Evolutionary conservation across 1,140 invertebrate genomes (phyloP).

Genomic region (Ceratina calcarata): DNA sequence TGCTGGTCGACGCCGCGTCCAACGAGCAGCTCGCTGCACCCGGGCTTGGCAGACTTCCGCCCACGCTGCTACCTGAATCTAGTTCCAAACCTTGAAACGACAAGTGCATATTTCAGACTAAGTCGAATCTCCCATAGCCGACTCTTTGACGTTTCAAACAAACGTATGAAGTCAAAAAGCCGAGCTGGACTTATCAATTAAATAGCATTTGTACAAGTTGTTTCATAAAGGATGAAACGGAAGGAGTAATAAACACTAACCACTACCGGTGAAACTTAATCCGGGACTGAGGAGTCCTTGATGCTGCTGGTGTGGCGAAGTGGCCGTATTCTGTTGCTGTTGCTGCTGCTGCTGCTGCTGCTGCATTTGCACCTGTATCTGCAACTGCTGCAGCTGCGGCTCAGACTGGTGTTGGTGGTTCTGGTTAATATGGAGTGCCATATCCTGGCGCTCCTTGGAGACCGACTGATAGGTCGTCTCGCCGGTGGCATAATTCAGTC

Average conservation of each 20-base stretch:
- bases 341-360: slow-evolving; percentile 78
- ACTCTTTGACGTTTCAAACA: too few species aligned
- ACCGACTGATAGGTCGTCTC: slow-evolving; percentile 76
- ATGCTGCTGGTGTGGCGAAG: slow-evolving; percentile 78
- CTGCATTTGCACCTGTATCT: slow-evolving; percentile 85
- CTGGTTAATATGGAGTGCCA: slow-evolving; percentile 78
- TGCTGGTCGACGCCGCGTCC: slow-evolving; percentile 83
- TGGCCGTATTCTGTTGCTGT: slow-evolving; percentile 55
- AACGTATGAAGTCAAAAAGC: too few species aligned
- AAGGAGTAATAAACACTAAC: slow-evolving; percentile 62
- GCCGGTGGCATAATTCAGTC: slow-evolving; percentile 66
- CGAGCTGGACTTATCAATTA: neutral
- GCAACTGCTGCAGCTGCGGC: slow-evolving; percentile 84
- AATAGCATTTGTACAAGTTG: neutral
- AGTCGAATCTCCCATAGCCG: neutral
- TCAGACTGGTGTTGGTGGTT: slow-evolving; percentile 73
- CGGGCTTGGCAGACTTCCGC: slow-evolving; percentile 88
- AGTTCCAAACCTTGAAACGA: slow-evolving; percentile 82
- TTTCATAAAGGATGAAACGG: slow-evolving; percentile 17
- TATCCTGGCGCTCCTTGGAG: slow-evolving; percentile 78
- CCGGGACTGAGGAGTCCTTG: slow-evolving; percentile 84
- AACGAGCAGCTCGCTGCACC: slow-evolving; percentile 85
- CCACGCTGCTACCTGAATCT: slow-evolving; percentile 87
- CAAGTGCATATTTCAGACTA: neutral
- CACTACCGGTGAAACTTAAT: slow-evolving; percentile 85